phyloP scores from a whole-genome alignment of 2,888 invertebrate genomes.

The Dermolepida albohirtum region DNA sequence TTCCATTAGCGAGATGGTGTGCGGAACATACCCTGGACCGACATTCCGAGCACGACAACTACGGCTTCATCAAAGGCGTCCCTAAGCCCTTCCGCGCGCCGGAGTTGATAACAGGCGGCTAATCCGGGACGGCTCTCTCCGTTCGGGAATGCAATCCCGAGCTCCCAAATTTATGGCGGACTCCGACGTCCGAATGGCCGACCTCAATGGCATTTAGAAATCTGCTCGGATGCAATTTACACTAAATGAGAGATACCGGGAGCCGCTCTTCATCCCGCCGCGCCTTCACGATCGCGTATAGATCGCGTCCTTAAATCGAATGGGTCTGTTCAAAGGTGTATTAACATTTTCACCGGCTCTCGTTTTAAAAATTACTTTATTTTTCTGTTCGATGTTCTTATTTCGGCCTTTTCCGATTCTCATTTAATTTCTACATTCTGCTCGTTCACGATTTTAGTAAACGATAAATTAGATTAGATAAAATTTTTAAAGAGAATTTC shows the following conservation, averaged over 20 bases:
- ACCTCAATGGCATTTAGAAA: slow-evolving; percentile 56
- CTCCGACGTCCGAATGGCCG: slow-evolving; percentile 54
- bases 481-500: too few relatives aligned
- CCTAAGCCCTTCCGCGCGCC: slow-evolving; percentile 52
- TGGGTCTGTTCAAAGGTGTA: too few relatives aligned
- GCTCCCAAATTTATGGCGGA: slow-evolving; percentile 58
- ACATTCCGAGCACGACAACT: slow-evolving; percentile 58
- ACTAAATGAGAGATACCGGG: slow-evolving; percentile 44
- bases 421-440: background rate
- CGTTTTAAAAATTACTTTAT: background rate
- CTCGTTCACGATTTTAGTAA: too few relatives aligned
- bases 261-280: too few relatives aligned
- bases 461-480: too few relatives aligned
- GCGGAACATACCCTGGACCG: slow-evolving; percentile 54
- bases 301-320: slow-evolving; percentile 7
- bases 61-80: slow-evolving; percentile 60
- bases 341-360: background rate
- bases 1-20: slow-evolving; percentile 51
- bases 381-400: background rate
- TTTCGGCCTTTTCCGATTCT: background rate
- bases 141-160: slow-evolving; percentile 59
- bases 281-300: too few relatives aligned
- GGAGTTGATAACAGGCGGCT: slow-evolving; percentile 59
- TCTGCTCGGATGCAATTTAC: slow-evolving; percentile 49
- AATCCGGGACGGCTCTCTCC: slow-evolving; percentile 53